These are phyloP conservation scores for Drosophila monieri DNA, from an alignment of 2,888 invertebrate genomes.

Conservation along the genomic window DNA sequence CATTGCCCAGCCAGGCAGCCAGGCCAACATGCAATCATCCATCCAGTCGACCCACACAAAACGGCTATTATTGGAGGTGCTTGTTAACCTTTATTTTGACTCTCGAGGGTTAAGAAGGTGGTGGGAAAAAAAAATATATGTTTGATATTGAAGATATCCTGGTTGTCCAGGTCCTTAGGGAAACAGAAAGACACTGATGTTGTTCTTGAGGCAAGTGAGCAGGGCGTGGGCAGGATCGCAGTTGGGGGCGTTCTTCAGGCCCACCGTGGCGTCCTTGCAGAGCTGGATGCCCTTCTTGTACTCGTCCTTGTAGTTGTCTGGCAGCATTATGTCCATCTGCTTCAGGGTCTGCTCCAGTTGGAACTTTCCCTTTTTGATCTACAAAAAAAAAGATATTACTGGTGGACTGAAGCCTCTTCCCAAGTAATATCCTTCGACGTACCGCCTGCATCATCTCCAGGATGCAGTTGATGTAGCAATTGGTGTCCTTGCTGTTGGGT, in stretches of 20 bases:
- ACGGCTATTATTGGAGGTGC: background rate
- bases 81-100: conserved; percentile 28
- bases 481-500: conserved; percentile 80
- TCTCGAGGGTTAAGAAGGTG: background rate
- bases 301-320: conserved; percentile 78
- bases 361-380: conserved; percentile 83
- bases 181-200: conserved; percentile 79
- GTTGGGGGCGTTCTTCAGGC: conserved; percentile 79
- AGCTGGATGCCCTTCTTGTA: conserved; percentile 69
- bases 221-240: conserved; percentile 81
- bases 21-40: conserved; percentile 26
- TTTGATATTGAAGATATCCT: no score
- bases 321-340: conserved; percentile 82
- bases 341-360: conserved; percentile 80
- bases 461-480: conserved; percentile 86
- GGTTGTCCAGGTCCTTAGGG: conserved; percentile 57
- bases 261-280: conserved; percentile 78
- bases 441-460: conserved; percentile 85
- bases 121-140: background rate
- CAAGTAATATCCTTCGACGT: conserved; percentile 54
- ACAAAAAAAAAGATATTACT: no score
- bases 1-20: conserved; percentile 12
- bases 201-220: conserved; percentile 70
- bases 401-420: no score
- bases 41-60: conserved; percentile 18